Evolutionary conservation across 37 sponge, comb jelly and placozoan genomes (phyloP), one percentile per base, ranked within the genome.

Genomic region (Bolinopsis microptera): DNA sequence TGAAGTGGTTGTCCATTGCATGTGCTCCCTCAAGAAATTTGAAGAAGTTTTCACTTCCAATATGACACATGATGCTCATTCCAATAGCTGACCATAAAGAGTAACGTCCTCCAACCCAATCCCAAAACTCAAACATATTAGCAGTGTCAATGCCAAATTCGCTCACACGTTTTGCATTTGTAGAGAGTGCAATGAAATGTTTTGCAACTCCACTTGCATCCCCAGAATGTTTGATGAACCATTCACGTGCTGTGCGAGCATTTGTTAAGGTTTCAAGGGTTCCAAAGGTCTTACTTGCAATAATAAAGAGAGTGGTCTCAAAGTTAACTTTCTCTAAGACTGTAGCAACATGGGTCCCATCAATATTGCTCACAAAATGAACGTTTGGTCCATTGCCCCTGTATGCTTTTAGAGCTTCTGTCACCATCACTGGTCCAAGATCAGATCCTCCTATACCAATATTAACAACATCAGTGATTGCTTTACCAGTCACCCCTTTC

Each of bases 401-500:
- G 93, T 95, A 99, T 22, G 99, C 96, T 94, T 97, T 96, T 37
- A 99, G 96, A 23, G 99, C 97, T 83, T 99, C 97, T 1, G 99
- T 99, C 33, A 96, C 99, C 99, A 99, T 99, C 32, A 93, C 86
- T 26, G 99, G 99, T 38, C 99, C 99, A 92, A 99, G 94, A 90
- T 99, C 99, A 33, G 99, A 99, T 35, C 99, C 99, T 35, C 99
- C 99, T 93, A 99, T 99, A 2, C 99, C 99, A 93, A 99, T 99
- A 69, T 99, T 99, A 76, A 99, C 97, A 21, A 99, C 97, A 94
- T 99, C 99, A 69, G 99, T 97, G 69, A 99, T 99, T n/a, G 94
- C 69, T 68, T 96, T 93, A 5, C 99, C 99, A 80, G 95, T 92
- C 69, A 94, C 68, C 95, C 97, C 99, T 95, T 96, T 99, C 99